Evolutionary conservation across 2,113 vertebrate genomes (phyloP), one percentile per base, ranked within the genome.

Genomic region (Saimiri boliviensis): DNA sequence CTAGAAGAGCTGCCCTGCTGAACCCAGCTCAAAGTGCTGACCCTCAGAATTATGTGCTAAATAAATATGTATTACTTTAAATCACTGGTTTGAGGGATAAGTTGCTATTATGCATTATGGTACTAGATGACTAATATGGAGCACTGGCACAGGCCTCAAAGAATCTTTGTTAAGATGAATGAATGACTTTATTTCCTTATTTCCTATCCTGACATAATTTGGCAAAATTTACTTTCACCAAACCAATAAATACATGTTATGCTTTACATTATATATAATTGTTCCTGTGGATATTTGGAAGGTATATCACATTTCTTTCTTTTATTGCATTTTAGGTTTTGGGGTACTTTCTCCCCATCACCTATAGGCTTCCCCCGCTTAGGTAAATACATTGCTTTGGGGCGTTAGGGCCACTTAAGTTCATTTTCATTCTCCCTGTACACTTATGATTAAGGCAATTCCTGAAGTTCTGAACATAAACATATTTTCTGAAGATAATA

Each of bases 401-500:
- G n/a, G 23, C 40, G 4, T 8, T 54, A 4, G 47, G 4, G 1
- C 3, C n/a, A 17, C 6, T 42, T 14, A 45, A 8, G 5, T 58
- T 93, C 12, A 8, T 45, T 74, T 17, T 47, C 5, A 8, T n/a
- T 30, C 13, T 90, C 71, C n/a, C n/a, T 80, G 21, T 12, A 13
- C 6, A 37, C 13, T 87, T 49, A 27, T 21, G 32, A 63, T 7
- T 52, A n/a, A 35, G 8, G 20, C 56, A 21, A 80, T 52, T 32
- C 20, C 45, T 54, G 20, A 91, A 81, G 20, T 84, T 91, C 63
- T 76, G n/a, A 47, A 80, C 76, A 86, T 40, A 45, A 58, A 58
- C 47, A 17, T 52, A 58, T 89, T 77, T 86, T 96, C 68, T 83
- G 52, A 79, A 73, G 45, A n/a, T 84, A 60, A 83, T 86, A 68